Base-by-base conservation (phyloP, 2,888 invertebrate genomes). In the Tromatobia lineatoria region DNA sequence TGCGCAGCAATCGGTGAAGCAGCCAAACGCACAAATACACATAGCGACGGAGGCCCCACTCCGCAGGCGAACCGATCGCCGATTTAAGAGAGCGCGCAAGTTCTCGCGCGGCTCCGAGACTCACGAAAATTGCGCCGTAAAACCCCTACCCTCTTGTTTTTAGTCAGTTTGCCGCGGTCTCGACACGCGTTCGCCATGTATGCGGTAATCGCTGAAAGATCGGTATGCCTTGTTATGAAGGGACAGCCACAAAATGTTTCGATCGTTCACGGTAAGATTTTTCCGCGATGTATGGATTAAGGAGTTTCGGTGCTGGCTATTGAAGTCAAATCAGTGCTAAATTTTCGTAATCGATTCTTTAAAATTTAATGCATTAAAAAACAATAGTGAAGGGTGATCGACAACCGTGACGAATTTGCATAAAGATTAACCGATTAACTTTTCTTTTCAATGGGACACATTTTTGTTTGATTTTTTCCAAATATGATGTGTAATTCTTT, bases 31-130 rank as follows among this genome's bases (percentile, higher is more conserved):
- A 47, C 25, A 45, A 45, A 25, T 25, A 50, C 50, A 8, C 2
- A 50, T 2, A 57, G 25, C 57, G 15, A 4, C 13, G 11, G 50
- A 18, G 8, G 13, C 34, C 29, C 54, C 15, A 38, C 23, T 54
- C 54, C 47, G 4, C 54, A 61, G 20, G 18, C 59, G n/a, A 61
- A 61, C 59, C 73, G 59, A 74, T 61, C 61, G 61, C 29, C 59
- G 73, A 61, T 74, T 74, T 74, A 29, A 74, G 73, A 59, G 73
- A 61, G 18, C 29, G 59, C 52, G 42, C 52, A 10, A 15, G 45
- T 23, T 38, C 23, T 10, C 38, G 38, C 8, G 10, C 61, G 38
- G 3, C 10, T 18, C 18, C 29, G 13, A 2, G 59, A 20, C 38
- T 7, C 38, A 18, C 64, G 64, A 57, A 73, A 42, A 61, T 61